A percentile compares a stretch with the other conserved stretches of the same genome.
phyloP scores from a whole-genome alignment of 1,140 invertebrate genomes.

The Drosophila sp. region DNA sequence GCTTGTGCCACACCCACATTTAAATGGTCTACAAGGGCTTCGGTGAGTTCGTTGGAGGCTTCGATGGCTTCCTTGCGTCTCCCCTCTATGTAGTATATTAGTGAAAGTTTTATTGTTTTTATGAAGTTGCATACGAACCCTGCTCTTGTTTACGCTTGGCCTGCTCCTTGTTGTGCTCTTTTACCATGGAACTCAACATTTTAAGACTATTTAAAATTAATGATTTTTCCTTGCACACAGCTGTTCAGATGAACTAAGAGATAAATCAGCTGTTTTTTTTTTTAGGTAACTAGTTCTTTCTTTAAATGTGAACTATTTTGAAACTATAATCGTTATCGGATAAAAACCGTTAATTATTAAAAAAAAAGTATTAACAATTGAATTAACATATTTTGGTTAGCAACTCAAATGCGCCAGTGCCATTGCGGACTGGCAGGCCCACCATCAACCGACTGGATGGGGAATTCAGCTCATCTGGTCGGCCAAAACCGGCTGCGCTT shows the following conservation, averaged over 20 bases:
- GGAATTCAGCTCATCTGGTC: constrained; percentile 90
- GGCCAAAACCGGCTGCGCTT: constrained; percentile 89
- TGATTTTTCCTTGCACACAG: constrained; percentile 33
- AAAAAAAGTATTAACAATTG: constrained; percentile 12
- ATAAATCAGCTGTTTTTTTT: not conserved
- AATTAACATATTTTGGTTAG: constrained; percentile 70
- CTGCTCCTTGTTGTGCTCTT: constrained; percentile 93
- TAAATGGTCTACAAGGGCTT: constrained; percentile 97
- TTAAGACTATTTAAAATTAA: constrained; percentile 7
- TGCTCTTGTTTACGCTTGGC: constrained; percentile 90
- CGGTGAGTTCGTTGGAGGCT: constrained; percentile 95
- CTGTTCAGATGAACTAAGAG: constrained; percentile 35
- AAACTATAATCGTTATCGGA: not conserved
- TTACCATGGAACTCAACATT: constrained; percentile 94
- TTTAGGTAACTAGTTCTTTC: not conserved
- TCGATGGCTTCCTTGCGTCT: constrained; percentile 95
- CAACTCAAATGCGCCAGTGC: constrained; percentile 91
- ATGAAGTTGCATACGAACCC: constrained; percentile 84
- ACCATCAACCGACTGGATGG: constrained; percentile 95
- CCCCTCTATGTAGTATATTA: constrained; percentile 42
- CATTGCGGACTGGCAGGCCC: constrained; percentile 91
- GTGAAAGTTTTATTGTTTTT: not conserved
- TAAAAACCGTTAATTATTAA: constrained; percentile 24
- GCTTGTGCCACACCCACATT: constrained; percentile 99
- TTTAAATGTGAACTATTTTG: not conserved